These are phyloP conservation scores for Agrotis ipsilon DNA, from an alignment of 2,888 invertebrate species.

Conservation along the genomic window DNA sequence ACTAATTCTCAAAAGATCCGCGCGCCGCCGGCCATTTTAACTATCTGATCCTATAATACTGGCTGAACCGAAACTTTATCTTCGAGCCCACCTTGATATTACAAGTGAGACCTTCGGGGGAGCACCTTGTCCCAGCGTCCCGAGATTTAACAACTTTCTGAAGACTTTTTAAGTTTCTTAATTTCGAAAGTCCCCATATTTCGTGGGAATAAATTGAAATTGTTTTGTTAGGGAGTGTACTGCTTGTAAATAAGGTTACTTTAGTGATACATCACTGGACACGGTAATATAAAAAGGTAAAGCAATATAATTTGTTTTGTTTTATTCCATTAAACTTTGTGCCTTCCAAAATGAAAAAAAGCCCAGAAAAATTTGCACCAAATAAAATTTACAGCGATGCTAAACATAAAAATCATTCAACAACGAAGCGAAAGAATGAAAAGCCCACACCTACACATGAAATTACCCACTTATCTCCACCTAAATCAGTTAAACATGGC, in stretches of 20 bases:
- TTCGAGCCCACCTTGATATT: slow-evolving; percentile 70
- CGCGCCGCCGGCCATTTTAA: slow-evolving; percentile 62
- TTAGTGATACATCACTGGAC: slow-evolving; percentile 38
- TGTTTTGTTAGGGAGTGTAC: slow-evolving; percentile 64
- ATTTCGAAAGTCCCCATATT: slow-evolving; percentile 77
- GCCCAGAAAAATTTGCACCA: slow-evolving; percentile 32
- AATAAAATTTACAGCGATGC: slow-evolving; percentile 40
- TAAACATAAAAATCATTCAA: slow-evolving; percentile 48
- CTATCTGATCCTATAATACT: slow-evolving; percentile 68
- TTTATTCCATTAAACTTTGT: slow-evolving; percentile 27
- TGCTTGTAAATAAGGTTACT: slow-evolving; percentile 44
- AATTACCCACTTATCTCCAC: slow-evolving; percentile 59
- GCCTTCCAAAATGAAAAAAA: neutral
- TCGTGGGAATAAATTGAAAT: slow-evolving; percentile 76
- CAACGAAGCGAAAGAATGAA: slow-evolving; percentile 47
- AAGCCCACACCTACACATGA: slow-evolving; percentile 45
- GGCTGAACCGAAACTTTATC: slow-evolving; percentile 65
- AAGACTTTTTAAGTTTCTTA: slow-evolving; percentile 81
- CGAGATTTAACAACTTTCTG: slow-evolving; percentile 80
- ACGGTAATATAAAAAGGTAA: neutral
- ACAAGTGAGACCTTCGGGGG: slow-evolving; percentile 71
- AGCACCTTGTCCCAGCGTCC: slow-evolving; percentile 77
- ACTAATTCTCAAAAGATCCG: slow-evolving; percentile 58
- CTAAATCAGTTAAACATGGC: slow-evolving; percentile 60
- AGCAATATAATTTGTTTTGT: slow-evolving; percentile 7